Percentiles rank a stretch among this genome's conserved stretches.
Evolutionary conservation across 2,113 vertebrate species (phyloP).

Genomic region (Microtus pennsylvanicus): DNA sequence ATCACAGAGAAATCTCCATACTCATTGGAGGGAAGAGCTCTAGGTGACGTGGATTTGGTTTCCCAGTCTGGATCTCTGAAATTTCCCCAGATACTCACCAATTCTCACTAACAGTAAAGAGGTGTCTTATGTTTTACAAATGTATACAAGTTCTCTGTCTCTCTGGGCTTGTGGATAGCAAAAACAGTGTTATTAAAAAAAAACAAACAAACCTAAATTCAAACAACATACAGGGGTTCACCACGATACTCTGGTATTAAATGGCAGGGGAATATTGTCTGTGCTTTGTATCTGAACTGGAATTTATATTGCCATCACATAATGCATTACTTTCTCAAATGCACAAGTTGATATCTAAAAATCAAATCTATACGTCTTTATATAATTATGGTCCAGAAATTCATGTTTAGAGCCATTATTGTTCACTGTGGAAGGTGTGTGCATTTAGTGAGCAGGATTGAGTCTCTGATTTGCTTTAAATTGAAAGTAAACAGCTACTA

Average conservation of each 20-base stretch:
- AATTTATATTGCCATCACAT: conserved; percentile 32
- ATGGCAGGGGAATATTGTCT: background rate
- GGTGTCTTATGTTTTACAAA: background rate
- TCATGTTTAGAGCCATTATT: conserved; percentile 52
- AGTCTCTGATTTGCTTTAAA: conserved; percentile 68
- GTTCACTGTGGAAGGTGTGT: conserved; percentile 42
- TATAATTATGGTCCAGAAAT: conserved; percentile 27
- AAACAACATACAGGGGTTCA: background rate
- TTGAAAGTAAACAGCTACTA: conserved; percentile 65
- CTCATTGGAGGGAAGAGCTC: background rate
- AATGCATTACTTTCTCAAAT: conserved; percentile 10
- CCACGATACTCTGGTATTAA: background rate
- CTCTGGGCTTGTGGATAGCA: background rate
- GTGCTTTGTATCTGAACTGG: background rate
- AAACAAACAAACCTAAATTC: background rate
- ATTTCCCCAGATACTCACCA: conserved; percentile 12
- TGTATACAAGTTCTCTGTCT: background rate
- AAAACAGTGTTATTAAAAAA: conserved; percentile 20
- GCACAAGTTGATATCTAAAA: conserved; percentile 60
- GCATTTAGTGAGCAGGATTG: conserved; percentile 45
- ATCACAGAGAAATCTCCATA: conserved; percentile 12
- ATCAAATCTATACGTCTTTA: background rate
- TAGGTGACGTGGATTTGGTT: background rate
- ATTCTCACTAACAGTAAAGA: conserved; percentile 33
- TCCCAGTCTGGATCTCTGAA: background rate